Evolutionary conservation across 2,113 vertebrate species (phyloP).

Genomic region (Stercorarius parasiticus): DNA sequence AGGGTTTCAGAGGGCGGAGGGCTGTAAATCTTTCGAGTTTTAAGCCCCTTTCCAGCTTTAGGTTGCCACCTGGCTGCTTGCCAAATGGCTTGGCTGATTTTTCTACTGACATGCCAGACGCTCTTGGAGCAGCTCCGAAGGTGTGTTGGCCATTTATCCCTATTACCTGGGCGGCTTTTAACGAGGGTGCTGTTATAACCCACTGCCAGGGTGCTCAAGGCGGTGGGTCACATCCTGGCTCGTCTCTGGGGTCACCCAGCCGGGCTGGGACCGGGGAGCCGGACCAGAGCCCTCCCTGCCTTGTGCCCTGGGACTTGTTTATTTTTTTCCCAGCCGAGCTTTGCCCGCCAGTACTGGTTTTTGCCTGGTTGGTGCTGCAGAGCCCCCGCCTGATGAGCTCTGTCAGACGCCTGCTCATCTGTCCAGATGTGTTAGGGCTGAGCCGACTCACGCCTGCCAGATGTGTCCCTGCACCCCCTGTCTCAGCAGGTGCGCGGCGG

Average conservation of each 20-base stretch:
- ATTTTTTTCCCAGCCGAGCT: not conserved
- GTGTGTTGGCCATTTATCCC: fast-evolving
- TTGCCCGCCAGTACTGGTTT: not conserved
- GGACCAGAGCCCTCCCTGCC: not conserved
- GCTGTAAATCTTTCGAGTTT: not conserved
- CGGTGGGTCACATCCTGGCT: fast-evolving
- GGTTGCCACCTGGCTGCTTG: constrained; percentile 4
- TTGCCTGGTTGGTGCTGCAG: not conserved
- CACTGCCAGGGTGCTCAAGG: fast-evolving
- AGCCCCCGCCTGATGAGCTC: not conserved
- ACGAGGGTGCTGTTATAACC: fast-evolving
- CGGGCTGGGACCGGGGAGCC: fast-evolving
- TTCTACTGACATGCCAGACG: fast-evolving
- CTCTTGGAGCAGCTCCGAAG: not conserved
- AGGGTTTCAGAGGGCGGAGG: not conserved
- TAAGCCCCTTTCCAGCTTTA: not conserved
- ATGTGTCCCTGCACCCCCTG: not conserved
- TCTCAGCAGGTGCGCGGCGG: fast-evolving
- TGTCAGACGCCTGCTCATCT: not conserved
- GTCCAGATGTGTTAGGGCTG: constrained; percentile 5
- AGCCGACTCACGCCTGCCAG: not conserved
- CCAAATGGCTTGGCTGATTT: constrained; percentile 10
- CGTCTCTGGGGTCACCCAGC: not conserved
- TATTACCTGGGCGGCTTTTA: fast-evolving
- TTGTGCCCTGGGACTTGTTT: not conserved